A percentile compares a stretch with the other conserved stretches of the same genome.
These are phyloP conservation scores for Spinibarbus caldwelli DNA, from an alignment of 2,797 vertebrate species.

Conservation along the genomic window DNA sequence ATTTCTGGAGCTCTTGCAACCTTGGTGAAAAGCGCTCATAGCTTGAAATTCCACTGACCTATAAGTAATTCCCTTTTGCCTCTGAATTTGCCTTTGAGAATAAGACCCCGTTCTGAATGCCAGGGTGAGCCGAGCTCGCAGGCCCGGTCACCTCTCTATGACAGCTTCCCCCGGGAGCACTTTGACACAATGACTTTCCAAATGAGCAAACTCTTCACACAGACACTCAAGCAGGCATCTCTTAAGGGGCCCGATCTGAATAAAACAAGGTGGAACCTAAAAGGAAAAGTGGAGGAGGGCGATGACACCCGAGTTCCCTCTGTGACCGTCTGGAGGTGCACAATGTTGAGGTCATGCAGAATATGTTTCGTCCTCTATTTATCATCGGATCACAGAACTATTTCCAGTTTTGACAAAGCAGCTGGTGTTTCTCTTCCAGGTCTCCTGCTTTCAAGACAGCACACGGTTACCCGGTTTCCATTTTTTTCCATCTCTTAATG, in stretches of 20 bases:
- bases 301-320: background rate
- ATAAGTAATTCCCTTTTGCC: slow-evolving; percentile 33
- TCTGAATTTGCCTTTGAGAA: slow-evolving; percentile 28
- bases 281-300: background rate
- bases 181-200: slow-evolving; percentile 40
- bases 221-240: slow-evolving; percentile 14
- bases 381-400: slow-evolving; percentile 14
- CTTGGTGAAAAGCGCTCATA: slow-evolving; percentile 15
- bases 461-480: background rate
- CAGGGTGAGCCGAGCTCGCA: slow-evolving; percentile 16
- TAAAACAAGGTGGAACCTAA: slow-evolving; percentile 6
- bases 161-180: slow-evolving; percentile 24
- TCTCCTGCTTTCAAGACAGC: slow-evolving; percentile 3
- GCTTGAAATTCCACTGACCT: slow-evolving; percentile 49
- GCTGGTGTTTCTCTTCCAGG: slow-evolving; percentile 29
- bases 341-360: slow-evolving; percentile 29
- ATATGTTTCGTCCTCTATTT: slow-evolving; percentile 15
- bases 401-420: slow-evolving; percentile 43
- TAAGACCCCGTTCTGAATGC: slow-evolving; percentile 25
- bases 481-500: slow-evolving; percentile 29
- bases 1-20: slow-evolving; percentile 29
- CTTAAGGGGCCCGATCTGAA: slow-evolving; percentile 4
- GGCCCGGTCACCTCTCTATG: slow-evolving; percentile 18
- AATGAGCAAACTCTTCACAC: slow-evolving; percentile 46
- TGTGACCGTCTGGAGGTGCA: background rate